Base-by-base conservation (phyloP, 2,113 vertebrate species). In the Otis tarda region DNA sequence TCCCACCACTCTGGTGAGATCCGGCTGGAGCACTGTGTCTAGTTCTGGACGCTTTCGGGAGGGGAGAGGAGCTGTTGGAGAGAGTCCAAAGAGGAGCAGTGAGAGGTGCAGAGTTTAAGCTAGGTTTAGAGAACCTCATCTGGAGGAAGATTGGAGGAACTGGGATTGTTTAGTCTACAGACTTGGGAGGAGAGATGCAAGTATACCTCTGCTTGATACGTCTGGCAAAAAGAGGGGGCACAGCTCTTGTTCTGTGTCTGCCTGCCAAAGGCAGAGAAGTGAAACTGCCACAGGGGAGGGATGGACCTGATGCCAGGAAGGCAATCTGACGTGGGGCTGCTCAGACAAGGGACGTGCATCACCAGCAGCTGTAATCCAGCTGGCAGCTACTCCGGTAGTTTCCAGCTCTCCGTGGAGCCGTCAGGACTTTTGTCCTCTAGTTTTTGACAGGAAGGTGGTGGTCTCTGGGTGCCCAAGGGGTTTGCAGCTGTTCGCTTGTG, bases 401-500 rank as follows among this genome's bases (percentile, higher is more conserved):
- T 61, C 61, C 79, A 56, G 57, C 75, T 47, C 18, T 83, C 79
- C n/a, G 18, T 14, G 50, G 11, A 1, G 0, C 67, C 24, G 4
- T 0, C 17, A 23, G 43, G 25, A 60, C 39, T 33, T 49, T 11
- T 9, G 1, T 57, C 27, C n/a, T 91, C 20, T 59, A 0, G 0
- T 39, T 84, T 41, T 45, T 61, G 75, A 21, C 22, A 45, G 78
- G 25, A 53, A 25, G 11, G 12, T 41, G 56, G 20, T 4, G 4
- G 4, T 52, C 33, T 45, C 47, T 19, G 45, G 28, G 24, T 41
- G 33, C 31, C n/a, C 28, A 20, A 27, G 14, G 76, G 30, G 14
- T 73, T 55, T 59, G 43, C 82, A 76, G 56, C 24, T 39, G 47
- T 13, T 49, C 10, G 9, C 15, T 83, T 2, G 0, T 31, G 35